These are phyloP conservation scores for Trichoplusia ni DNA, from an alignment of 1,140 invertebrate species.

Conservation along the genomic window DNA sequence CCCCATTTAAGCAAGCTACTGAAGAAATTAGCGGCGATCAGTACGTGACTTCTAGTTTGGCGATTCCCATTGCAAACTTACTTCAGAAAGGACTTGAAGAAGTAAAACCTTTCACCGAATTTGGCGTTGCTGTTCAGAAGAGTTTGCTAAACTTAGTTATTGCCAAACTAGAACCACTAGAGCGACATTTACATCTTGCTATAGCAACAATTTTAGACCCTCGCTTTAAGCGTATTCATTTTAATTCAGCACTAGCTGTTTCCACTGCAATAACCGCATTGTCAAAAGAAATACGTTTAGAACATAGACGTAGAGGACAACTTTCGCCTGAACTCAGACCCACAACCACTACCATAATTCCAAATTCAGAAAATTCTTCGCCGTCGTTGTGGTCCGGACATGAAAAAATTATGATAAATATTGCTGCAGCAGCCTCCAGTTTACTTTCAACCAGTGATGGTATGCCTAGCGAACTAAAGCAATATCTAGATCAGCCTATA, in stretches of 20 bases:
- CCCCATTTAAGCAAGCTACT: conserved; percentile 46
- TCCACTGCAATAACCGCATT: conserved; percentile 44
- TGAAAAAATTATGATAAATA: conserved; percentile 34
- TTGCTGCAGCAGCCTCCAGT: conserved; percentile 22
- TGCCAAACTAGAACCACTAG: conserved; percentile 37
- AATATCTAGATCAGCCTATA: conserved; percentile 37
- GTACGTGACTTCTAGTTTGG: conserved; percentile 48
- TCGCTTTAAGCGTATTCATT: conserved; percentile 59
- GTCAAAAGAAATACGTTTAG: conserved; percentile 34
- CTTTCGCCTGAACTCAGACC: conserved; percentile 28
- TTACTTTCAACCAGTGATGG: conserved; percentile 30
- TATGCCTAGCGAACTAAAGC: conserved; percentile 41
- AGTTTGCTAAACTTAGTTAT: conserved; percentile 42
- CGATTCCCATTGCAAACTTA: conserved; percentile 50
- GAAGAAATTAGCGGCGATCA: conserved; percentile 43
- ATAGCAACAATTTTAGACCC: conserved; percentile 63
- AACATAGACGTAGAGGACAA: conserved; percentile 46
- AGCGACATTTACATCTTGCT: conserved; percentile 44
- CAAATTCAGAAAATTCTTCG: conserved; percentile 30
- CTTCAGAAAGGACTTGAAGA: neutral
- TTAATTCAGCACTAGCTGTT: conserved; percentile 43
- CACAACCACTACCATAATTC: neutral
- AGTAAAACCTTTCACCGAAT: conserved; percentile 18
- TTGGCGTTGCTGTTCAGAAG: conserved; percentile 40
- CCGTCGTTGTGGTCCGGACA: conserved; percentile 39